Evolutionary conservation across 2,888 invertebrate genomes (phyloP).

Genomic region (Dicyrtoma fusca): DNA sequence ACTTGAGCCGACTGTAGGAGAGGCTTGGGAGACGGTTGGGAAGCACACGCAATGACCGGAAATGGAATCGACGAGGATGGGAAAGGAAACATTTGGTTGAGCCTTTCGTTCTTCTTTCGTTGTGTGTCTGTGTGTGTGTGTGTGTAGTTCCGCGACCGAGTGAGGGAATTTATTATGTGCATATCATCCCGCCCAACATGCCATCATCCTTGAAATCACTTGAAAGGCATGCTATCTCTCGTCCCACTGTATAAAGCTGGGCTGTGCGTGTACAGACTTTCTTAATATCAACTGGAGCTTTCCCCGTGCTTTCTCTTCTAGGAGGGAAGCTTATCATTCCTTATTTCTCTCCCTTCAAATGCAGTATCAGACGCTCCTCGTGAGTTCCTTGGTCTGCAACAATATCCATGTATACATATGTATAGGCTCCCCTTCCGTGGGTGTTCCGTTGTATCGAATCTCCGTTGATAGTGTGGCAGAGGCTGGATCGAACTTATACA

Average conservation of each 20-base stretch:
- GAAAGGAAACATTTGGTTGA: conserved; percentile 34
- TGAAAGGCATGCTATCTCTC: not conserved
- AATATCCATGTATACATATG: not conserved
- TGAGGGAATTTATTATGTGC: conserved; percentile 19
- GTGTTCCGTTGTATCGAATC: not conserved
- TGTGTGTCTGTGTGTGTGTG: no score
- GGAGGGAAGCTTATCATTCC: not conserved
- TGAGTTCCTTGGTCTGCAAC: not conserved
- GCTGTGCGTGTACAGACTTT: not conserved
- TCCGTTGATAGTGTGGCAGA: not conserved
- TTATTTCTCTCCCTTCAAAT: not conserved
- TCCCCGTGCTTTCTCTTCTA: not conserved
- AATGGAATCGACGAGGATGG: conserved; percentile 34
- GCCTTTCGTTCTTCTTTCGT: not conserved
- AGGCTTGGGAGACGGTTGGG: no score
- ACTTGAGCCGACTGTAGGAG: no score
- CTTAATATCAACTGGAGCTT: not conserved
- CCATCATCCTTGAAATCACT: not conserved
- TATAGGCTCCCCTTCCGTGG: not conserved
- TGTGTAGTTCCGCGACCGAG: not conserved
- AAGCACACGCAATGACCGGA: conserved; percentile 34
- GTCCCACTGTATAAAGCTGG: not conserved
- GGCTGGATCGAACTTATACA: not conserved
- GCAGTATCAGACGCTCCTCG: not conserved
- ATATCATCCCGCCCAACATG: conserved; percentile 9